Conservation (phyloP, 1,140 invertebrate species). For the Scaptomyza montana region DNA sequence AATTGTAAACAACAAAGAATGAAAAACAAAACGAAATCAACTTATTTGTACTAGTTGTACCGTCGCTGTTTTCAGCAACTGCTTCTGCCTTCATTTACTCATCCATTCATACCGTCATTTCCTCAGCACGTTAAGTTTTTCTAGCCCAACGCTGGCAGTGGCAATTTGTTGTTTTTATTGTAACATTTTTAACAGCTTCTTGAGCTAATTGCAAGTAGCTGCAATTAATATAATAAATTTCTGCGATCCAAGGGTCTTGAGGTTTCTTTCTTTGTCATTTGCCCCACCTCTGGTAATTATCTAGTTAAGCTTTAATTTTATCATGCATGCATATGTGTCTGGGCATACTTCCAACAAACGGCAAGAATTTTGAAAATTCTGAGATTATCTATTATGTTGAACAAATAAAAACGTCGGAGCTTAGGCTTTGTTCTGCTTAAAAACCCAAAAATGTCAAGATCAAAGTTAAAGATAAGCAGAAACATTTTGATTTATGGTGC, state of each 20-base stretch:
- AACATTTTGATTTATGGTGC: slow-evolving; percentile 53
- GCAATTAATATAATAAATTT: slow-evolving; percentile 41
- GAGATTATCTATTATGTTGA: slow-evolving; percentile 20
- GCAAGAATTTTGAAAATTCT: slow-evolving; percentile 4
- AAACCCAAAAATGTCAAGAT: slow-evolving; percentile 69
- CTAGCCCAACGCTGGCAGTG: slow-evolving; percentile 26
- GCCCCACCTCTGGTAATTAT: slow-evolving; percentile 7
- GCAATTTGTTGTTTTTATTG: slow-evolving; percentile 68
- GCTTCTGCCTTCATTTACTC: slow-evolving; percentile 59
- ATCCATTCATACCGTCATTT: slow-evolving; percentile 68
- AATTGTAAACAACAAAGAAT: not conserved
- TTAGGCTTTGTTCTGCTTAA: slow-evolving; percentile 26
- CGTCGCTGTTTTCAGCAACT: slow-evolving; percentile 5
- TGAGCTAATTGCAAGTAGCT: slow-evolving; percentile 43
- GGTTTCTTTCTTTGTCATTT: slow-evolving; percentile 2
- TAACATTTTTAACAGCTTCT: slow-evolving; percentile 47
- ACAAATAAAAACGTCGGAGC: slow-evolving; percentile 34
- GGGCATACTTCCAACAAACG: slow-evolving; percentile 13
- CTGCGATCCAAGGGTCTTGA: slow-evolving; percentile 8
- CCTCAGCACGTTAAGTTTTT: slow-evolving; percentile 32
- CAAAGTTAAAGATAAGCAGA: slow-evolving; percentile 46
- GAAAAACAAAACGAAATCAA: slow-evolving; percentile 1
- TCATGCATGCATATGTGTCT: slow-evolving; percentile 5
- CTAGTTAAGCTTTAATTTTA: slow-evolving; percentile 8
- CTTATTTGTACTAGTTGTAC: slow-evolving; percentile 25